These are phyloP conservation scores for Hemicordylus capensis DNA, from an alignment of 2,113 vertebrate genomes.

Conservation along the genomic window DNA sequence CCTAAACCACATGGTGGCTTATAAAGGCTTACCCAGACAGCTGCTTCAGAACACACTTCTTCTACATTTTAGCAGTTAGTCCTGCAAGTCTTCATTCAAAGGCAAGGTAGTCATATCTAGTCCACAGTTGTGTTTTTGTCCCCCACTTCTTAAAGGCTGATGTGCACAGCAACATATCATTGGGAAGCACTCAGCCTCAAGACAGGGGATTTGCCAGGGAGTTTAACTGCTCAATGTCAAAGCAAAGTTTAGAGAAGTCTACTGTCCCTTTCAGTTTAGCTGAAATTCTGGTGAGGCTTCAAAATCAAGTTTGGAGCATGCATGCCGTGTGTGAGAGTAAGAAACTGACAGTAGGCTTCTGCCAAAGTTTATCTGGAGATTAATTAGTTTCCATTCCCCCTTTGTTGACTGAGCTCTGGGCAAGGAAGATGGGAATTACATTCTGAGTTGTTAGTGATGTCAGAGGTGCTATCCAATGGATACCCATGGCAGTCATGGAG, in stretches of 20 bases:
- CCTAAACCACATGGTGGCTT: background rate
- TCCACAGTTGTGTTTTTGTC: background rate
- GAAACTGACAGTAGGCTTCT: background rate
- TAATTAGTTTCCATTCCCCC: background rate
- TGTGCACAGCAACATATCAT: background rate
- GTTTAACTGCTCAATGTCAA: background rate
- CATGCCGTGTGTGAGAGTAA: background rate
- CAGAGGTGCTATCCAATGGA: background rate
- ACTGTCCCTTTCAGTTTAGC: background rate
- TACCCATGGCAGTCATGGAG: background rate
- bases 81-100: background rate
- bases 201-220: background rate
- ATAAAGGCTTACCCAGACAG: background rate
- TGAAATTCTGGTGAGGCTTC: background rate
- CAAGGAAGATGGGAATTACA: background rate
- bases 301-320: background rate
- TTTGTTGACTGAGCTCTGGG: background rate
- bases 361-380: background rate
- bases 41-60: background rate
- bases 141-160: background rate
- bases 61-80: background rate
- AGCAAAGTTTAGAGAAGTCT: background rate
- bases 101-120: background rate
- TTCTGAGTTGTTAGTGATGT: background rate
- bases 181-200: background rate